Evolutionary conservation across 2,113 vertebrate species (phyloP).

Genomic region (Climacteris rufus): DNA sequence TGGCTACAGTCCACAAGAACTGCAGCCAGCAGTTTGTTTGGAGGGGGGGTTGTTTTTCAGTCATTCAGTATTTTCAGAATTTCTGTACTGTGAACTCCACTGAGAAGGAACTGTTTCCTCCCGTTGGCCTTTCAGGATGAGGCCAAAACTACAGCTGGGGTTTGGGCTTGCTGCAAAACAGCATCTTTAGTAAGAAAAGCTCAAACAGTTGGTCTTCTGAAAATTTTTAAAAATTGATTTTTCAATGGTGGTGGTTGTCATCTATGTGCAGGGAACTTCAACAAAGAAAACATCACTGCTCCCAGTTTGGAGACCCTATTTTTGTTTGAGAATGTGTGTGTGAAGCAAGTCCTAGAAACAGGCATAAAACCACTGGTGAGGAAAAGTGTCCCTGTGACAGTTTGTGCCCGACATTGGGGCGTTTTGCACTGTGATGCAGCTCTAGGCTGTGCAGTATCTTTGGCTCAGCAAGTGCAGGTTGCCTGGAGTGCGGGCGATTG

Average conservation of each 20-base stretch:
- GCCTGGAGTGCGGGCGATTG: not conserved
- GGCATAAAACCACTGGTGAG: not conserved
- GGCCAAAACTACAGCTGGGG: not conserved
- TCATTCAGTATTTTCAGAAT: not conserved
- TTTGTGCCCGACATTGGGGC: rapidly evolving
- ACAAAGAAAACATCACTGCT: not conserved
- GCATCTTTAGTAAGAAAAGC: not conserved
- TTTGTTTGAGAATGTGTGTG: no score
- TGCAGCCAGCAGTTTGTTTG: not conserved
- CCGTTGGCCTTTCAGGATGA: not conserved
- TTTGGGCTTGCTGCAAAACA: not conserved
- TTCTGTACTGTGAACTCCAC: not conserved
- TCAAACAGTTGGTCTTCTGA: not conserved
- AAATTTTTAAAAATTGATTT: not conserved
- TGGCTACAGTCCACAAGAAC: not conserved
- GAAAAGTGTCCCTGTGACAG: not conserved
- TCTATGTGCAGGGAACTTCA: not conserved
- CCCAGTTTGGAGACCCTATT: not conserved
- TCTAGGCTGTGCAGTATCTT: not conserved
- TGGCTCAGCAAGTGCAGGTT: not conserved
- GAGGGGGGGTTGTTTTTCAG: not conserved
- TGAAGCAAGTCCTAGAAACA: not conserved
- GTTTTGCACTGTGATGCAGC: rapidly evolving
- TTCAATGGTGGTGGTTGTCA: not conserved
- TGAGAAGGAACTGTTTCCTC: not conserved